These are phyloP conservation scores for Camptogramma bilineatum DNA, from an alignment of 2,888 invertebrate species.

Conservation along the genomic window DNA sequence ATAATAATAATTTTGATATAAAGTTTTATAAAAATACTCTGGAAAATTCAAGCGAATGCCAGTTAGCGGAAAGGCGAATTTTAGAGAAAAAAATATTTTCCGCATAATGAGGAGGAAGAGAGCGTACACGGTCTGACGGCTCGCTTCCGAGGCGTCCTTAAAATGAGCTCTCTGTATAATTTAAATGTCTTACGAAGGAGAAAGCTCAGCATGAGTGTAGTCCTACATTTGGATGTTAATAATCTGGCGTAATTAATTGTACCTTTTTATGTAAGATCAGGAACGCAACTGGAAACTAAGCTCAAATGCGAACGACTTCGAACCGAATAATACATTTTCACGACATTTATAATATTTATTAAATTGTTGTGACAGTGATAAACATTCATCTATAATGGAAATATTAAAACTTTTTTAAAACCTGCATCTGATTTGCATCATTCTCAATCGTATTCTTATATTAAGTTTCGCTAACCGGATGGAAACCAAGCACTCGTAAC, in stretches of 20 bases:
- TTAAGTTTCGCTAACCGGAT: constrained; percentile 11
- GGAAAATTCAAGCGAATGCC: constrained; percentile 22
- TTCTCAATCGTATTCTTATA: constrained; percentile 14
- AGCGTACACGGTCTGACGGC: constrained; percentile 36
- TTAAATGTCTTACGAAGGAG: constrained; percentile 39
- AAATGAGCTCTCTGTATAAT: constrained; percentile 42
- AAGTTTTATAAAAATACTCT: constrained; percentile 35
- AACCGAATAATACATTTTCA: constrained; percentile 42
- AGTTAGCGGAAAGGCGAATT: constrained; percentile 21
- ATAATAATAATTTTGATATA: constrained; percentile 34
- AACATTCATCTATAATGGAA: constrained; percentile 20
- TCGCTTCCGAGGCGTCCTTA: constrained; percentile 32
- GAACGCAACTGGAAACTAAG: constrained; percentile 8
- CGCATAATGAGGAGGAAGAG: constrained; percentile 33
- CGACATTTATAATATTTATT: constrained; percentile 38
- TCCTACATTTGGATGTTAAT: constrained; percentile 57
- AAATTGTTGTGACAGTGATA: constrained; percentile 35
- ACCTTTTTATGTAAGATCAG: constrained; percentile 45
- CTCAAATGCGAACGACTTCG: constrained; percentile 1
- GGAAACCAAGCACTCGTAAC: constrained; percentile 15
- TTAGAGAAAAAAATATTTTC: constrained; percentile 35
- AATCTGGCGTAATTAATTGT: constrained; percentile 41
- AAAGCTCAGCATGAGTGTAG: constrained; percentile 67
- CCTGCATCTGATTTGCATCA: constrained; percentile 28
- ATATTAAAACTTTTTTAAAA: constrained; percentile 33